These are phyloP conservation scores for Dreissena rostriformis DNA, from an alignment of 1,140 invertebrate species.

Conservation along the genomic window DNA sequence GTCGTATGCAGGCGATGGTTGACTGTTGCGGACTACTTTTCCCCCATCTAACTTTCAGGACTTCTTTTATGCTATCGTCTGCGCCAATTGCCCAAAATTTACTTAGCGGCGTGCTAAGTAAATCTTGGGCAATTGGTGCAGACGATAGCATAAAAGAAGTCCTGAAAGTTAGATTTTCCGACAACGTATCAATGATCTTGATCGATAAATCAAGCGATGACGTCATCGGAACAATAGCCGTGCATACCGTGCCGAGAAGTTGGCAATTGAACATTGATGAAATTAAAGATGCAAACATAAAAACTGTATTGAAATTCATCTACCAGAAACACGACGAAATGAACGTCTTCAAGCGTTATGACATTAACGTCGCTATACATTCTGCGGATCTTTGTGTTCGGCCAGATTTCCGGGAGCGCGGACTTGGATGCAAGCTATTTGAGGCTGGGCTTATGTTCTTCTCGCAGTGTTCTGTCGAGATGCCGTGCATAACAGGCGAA, in stretches of 20 bases:
- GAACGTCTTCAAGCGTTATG: slow-evolving; percentile 29
- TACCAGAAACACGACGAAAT: slow-evolving; percentile 18
- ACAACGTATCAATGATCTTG: slow-evolving; percentile 28
- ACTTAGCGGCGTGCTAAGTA: neutral
- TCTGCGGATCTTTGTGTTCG: slow-evolving; percentile 12
- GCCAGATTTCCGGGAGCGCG: slow-evolving; percentile 10
- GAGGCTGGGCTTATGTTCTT: slow-evolving; percentile 18
- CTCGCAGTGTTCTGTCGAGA: slow-evolving; percentile 10
- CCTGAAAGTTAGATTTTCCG: neutral
- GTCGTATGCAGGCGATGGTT: slow-evolving; percentile 1
- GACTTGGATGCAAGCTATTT: slow-evolving; percentile 18
- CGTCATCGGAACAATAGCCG: slow-evolving; percentile 27
- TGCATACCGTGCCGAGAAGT: neutral
- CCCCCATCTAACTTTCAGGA: neutral
- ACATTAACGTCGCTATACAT: neutral
- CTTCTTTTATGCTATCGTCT: neutral
- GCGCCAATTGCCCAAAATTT: neutral
- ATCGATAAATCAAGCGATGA: slow-evolving; percentile 14
- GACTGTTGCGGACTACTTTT: slow-evolving; percentile 20
- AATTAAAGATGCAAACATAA: slow-evolving; percentile 1
- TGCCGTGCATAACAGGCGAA: slow-evolving; percentile 28
- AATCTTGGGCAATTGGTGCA: neutral
- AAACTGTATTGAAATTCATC: neutral
- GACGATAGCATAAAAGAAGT: slow-evolving; percentile 1
- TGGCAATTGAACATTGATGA: neutral